Evolutionary conservation across 1,140 invertebrate genomes (phyloP), one percentile per base, ranked within the genome.

Genomic region (Listronotus bonariensis): DNA sequence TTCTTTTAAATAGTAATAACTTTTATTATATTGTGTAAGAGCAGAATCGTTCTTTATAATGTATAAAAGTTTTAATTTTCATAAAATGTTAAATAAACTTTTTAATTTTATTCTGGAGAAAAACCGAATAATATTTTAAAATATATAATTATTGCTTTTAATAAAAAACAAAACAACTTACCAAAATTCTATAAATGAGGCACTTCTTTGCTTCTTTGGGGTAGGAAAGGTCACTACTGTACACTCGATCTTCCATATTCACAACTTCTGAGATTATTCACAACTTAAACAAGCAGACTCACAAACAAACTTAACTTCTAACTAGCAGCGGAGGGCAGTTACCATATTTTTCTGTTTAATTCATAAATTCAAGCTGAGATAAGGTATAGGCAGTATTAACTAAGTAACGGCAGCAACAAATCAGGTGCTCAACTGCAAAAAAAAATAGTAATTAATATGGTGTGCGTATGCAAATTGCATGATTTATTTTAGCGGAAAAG

Each of bases 111-210:
- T n/a, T n/a, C n/a, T n/a, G n/a, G n/a, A n/a, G n/a, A n/a, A n/a
- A n/a, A n/a, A n/a, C n/a, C n/a, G n/a, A n/a, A n/a, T n/a, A n/a
- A n/a, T n/a, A n/a, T n/a, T n/a, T n/a, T n/a, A n/a, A n/a, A n/a
- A n/a, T n/a, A n/a, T n/a, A n/a, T 43, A n/a, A 56, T 12, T 56
- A 11, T 10, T n/a, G 31, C 36, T 14, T 6, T 54, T 15, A 41
- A 38, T 18, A 48, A 55, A 38, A n/a, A n/a, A n/a, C n/a, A 34
- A 55, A 62, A 9, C 1, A 12, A 68, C 73, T 76, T 59, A 76
- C 75, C 77, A 76, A 78, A 31, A 78, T 67, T 46, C 76, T 67
- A 55, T 77, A 74, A 32, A 78, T 67, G 10, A 78, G 68, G 67
- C 77, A 77, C 69, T 78, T 78, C 40, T 73, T 67, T 31, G 75